These are phyloP conservation scores for Mamestra brassicae DNA, from an alignment of 2,888 invertebrate genomes.

Conservation along the genomic window DNA sequence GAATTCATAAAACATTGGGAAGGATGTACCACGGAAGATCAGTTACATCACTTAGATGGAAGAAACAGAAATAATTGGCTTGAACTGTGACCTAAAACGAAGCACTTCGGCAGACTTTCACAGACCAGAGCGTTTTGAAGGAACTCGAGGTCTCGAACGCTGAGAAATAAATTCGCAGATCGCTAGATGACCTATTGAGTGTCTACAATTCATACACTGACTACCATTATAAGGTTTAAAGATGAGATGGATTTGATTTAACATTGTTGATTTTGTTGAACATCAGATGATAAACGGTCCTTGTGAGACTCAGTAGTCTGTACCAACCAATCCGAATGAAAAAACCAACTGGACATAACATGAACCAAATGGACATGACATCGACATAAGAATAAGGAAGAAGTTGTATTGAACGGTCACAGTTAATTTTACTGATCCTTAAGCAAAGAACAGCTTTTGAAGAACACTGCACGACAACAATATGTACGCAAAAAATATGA, in stretches of 20 bases:
- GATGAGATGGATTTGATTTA: background rate
- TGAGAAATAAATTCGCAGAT: slow-evolving; percentile 10
- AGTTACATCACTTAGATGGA: slow-evolving; percentile 62
- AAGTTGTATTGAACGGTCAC: background rate
- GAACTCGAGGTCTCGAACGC: slow-evolving; percentile 10
- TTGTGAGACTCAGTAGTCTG: too few relatives aligned
- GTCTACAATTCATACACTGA: background rate
- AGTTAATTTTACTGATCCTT: background rate
- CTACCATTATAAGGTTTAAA: slow-evolving; percentile 4
- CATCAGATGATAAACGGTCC: background rate
- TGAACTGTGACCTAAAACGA: slow-evolving; percentile 72
- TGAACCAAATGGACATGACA: background rate
- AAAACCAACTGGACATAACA: background rate
- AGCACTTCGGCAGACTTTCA: slow-evolving; percentile 60
- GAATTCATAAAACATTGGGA: slow-evolving; percentile 59
- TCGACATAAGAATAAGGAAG: background rate
- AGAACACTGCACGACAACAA: background rate
- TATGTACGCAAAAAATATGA: background rate
- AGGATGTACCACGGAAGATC: slow-evolving; percentile 61
- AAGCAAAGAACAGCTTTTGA: slow-evolving; percentile 1
- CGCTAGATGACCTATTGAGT: slow-evolving; percentile 15
- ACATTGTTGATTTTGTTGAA: background rate
- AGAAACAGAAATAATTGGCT: slow-evolving; percentile 59
- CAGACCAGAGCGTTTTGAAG: slow-evolving; percentile 34
- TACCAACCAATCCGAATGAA: too few relatives aligned